A percentile compares a stretch with the other conserved stretches of the same genome.
These are phyloP conservation scores for Daphoenositta chrysoptera DNA, from an alignment of 2,113 vertebrate genomes.

Conservation along the genomic window DNA sequence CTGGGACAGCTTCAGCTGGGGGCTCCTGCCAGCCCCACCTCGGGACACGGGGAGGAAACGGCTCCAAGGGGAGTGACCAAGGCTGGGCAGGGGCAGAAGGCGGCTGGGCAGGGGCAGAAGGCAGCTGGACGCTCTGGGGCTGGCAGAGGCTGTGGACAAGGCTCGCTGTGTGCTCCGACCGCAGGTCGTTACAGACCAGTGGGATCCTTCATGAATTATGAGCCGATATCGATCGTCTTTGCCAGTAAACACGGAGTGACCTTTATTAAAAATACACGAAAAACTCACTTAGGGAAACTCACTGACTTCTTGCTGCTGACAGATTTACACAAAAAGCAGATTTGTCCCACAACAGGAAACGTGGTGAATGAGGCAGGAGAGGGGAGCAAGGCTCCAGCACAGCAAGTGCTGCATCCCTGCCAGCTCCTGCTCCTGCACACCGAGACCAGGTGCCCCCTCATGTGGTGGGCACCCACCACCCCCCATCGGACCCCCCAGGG, in stretches of 20 bases:
- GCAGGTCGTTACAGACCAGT: background rate
- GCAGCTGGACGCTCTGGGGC: background rate
- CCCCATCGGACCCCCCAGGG: rapidly evolving
- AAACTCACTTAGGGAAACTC: constrained; percentile 35
- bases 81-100: background rate
- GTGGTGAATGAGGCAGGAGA: background rate
- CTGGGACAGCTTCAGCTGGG: background rate
- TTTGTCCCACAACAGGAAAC: background rate
- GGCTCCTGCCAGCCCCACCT: background rate
- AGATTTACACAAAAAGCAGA: background rate
- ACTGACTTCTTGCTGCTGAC: background rate
- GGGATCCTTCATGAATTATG: constrained; percentile 64
- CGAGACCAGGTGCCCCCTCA: rapidly evolving
- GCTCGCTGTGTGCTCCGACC: background rate
- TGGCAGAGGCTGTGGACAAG: background rate
- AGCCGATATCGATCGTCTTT: constrained; percentile 42
- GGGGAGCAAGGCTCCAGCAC: background rate
- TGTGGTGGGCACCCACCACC: background rate
- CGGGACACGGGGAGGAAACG: rapidly evolving
- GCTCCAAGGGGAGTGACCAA: background rate
- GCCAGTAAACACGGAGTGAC: constrained; percentile 59
- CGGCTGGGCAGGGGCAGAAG: background rate
- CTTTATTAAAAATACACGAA: constrained; percentile 68
- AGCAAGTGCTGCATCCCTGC: background rate
- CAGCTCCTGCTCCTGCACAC: background rate